phyloP scores from a whole-genome alignment of 53 echinoderm and acorn worm species.

The Mesocentrotus franciscanus region DNA sequence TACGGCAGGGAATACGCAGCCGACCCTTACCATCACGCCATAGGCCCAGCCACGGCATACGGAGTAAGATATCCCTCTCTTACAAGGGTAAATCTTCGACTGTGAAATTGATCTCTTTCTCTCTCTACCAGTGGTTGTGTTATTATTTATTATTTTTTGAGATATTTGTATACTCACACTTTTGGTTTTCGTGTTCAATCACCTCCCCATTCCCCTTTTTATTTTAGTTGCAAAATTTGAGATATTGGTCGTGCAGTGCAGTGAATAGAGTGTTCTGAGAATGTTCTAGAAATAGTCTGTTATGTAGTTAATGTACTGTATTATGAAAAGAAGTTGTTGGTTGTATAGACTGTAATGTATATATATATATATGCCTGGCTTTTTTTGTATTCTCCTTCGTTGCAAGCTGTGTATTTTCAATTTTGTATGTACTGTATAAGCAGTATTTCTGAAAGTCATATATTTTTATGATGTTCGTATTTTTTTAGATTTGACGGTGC shows the following conservation, averaged over 20 bases:
- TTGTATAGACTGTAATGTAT: slow-evolving; percentile 14
- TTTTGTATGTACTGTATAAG: not conserved
- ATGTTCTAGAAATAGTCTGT: slow-evolving; percentile 27
- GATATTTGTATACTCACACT: slow-evolving; percentile 45
- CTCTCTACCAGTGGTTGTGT: slow-evolving; percentile 81
- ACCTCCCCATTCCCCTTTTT: not conserved
- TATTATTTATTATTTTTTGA: slow-evolving; percentile 33
- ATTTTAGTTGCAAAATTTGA: slow-evolving; percentile 8
- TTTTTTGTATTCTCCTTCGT: not conserved
- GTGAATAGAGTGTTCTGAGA: slow-evolving; percentile 26
- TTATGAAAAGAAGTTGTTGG: not conserved
- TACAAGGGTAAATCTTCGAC: slow-evolving; percentile 95
- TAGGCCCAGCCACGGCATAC: slow-evolving; percentile 95
- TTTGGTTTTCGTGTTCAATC: slow-evolving; percentile 61
- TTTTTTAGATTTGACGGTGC: not conserved
- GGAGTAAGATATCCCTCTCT: slow-evolving; percentile 98
- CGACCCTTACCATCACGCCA: slow-evolving; percentile 95
- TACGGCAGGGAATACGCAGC: slow-evolving; percentile 96
- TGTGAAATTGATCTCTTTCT: slow-evolving; percentile 65
- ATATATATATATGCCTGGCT: slow-evolving; percentile 15
- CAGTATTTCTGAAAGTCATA: not conserved
- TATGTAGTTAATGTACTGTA: slow-evolving; percentile 12
- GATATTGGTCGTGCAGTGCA: slow-evolving; percentile 64
- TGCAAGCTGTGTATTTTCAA: not conserved
- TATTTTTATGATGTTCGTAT: not conserved